Evolutionary conservation across 2,113 vertebrate species (phyloP).

Genomic region (Callopanchax toddi): DNA sequence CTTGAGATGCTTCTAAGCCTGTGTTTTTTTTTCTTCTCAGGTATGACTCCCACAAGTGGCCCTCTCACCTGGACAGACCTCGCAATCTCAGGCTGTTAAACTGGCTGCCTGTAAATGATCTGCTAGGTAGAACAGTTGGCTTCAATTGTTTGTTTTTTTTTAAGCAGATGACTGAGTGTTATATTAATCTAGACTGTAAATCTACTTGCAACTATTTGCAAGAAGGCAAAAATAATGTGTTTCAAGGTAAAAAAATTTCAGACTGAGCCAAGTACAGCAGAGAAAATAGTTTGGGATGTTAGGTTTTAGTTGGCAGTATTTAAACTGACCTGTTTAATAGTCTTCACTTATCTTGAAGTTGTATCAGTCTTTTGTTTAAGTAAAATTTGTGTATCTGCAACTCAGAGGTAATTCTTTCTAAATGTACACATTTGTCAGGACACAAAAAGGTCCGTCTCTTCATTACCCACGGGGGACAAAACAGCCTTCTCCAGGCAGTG

Average conservation of each 20-base stretch:
- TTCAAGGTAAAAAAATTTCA: too few relatives aligned
- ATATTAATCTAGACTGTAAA: background rate
- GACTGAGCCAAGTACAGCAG: too few relatives aligned
- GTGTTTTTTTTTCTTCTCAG: slow-evolving; percentile 38
- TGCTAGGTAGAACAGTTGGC: too few relatives aligned
- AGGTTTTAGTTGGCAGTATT: background rate
- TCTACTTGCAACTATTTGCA: too few relatives aligned
- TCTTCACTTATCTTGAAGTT: background rate
- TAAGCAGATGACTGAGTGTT: too few relatives aligned
- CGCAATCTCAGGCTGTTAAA: slow-evolving; percentile 55
- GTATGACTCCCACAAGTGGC: slow-evolving; percentile 46
- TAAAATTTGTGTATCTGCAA: background rate
- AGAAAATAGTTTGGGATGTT: too few relatives aligned
- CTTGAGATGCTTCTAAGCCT: too few relatives aligned
- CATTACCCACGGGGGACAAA: slow-evolving; percentile 79
- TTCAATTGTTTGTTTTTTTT: too few relatives aligned
- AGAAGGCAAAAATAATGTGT: too few relatives aligned
- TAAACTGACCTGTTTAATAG: background rate
- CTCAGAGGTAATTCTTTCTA: background rate
- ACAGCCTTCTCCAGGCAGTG: slow-evolving; percentile 79
- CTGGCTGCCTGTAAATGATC: slow-evolving; percentile 67
- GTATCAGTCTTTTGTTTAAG: background rate
- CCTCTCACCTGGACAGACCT: slow-evolving; percentile 54
- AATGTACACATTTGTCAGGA: slow-evolving; percentile 41
- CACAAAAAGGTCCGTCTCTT: slow-evolving; percentile 73